phyloP scores from a whole-genome alignment of 2,113 vertebrate species.

The Planiliza haematocheilus region DNA sequence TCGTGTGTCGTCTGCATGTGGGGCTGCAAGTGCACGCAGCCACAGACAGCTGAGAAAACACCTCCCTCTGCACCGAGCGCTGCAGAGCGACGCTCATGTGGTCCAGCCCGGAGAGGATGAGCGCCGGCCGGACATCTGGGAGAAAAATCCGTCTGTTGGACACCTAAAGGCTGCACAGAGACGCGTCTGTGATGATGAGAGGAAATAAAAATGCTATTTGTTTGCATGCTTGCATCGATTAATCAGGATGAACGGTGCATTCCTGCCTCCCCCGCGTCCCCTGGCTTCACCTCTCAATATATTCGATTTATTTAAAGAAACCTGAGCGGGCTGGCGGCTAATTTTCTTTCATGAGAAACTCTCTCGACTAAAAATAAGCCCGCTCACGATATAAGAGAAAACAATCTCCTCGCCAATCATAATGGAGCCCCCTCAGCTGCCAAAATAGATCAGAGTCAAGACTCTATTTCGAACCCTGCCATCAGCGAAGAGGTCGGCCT shows the following conservation, averaged over 20 bases:
- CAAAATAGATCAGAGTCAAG: slow-evolving; percentile 10
- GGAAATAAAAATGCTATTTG: too few relatives aligned
- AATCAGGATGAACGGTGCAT: too few relatives aligned
- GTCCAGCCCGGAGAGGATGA: slow-evolving; percentile 14
- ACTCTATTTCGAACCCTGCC: slow-evolving; percentile 11
- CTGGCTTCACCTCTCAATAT: slow-evolving; percentile 41
- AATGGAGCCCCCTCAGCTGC: slow-evolving; percentile 48
- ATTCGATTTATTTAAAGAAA: slow-evolving; percentile 57
- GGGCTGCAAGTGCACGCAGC: slow-evolving; percentile 33
- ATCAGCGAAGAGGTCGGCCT: background rate
- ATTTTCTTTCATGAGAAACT: slow-evolving; percentile 67
- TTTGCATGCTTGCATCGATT: too few relatives aligned
- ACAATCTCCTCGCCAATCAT: slow-evolving; percentile 68
- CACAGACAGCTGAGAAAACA: slow-evolving; percentile 72
- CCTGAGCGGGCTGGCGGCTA: slow-evolving; percentile 53
- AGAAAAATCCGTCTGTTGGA: background rate
- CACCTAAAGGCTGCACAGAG: background rate
- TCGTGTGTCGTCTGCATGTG: slow-evolving; percentile 23
- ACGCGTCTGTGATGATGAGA: too few relatives aligned
- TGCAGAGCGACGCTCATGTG: slow-evolving; percentile 21
- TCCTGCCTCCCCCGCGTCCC: background rate
- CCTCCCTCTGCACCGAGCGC: slow-evolving; percentile 12
- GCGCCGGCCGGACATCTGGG: slow-evolving; percentile 16
- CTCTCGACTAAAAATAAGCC: slow-evolving; percentile 59
- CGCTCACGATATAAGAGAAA: slow-evolving; percentile 64